Base-by-base conservation (phyloP, 2,888 invertebrate species). In the Drosophila conformis region DNA sequence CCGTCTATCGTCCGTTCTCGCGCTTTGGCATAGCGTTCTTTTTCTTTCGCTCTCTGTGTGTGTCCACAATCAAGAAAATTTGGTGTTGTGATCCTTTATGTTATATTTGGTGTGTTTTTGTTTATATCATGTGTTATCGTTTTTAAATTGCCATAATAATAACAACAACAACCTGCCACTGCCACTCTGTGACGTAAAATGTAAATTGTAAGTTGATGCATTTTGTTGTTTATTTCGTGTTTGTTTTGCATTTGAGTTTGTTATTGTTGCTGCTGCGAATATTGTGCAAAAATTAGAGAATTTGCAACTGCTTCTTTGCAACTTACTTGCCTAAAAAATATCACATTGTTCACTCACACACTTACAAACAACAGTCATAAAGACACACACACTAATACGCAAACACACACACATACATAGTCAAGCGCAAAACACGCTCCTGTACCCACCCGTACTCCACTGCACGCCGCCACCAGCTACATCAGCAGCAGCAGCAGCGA, bases 361-460 rank as follows among this genome's bases (percentile, higher is more conserved):
- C 21, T 1, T 3, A 21, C 42, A 42, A 21, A 21, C 21, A 71
- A 54, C 75, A 79, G 61, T 18, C 60, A 80, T 68, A 80, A 65
- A 71, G 54, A 72, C 48, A 35, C 38, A 69, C 53, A 51, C 57
- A 78, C 52, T 46, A 65, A 65, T 40, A 56, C 63, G 62, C 38
- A 40, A 51, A 63, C 59, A 53, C 61, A 54, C 54, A 60, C 42
- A 52, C 54, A 64, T 21, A 54, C 73, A 80, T 52, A 83, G 64
- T 82, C 80, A 72, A 84, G 70, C 90, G 83, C 78, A 86, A 85
- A 89, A 86, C 90, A 85, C 90, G 90, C 85, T 85, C 90, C 85
- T 85, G 88, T 89, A 85, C 85, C 82, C 80, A 82, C 78, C 78
- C 74, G 84, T 87, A 84, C 84, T 89, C 87, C 89, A 87, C 87